phyloP scores from a whole-genome alignment of 2,113 vertebrate species.

The Nansenia antarctica region DNA sequence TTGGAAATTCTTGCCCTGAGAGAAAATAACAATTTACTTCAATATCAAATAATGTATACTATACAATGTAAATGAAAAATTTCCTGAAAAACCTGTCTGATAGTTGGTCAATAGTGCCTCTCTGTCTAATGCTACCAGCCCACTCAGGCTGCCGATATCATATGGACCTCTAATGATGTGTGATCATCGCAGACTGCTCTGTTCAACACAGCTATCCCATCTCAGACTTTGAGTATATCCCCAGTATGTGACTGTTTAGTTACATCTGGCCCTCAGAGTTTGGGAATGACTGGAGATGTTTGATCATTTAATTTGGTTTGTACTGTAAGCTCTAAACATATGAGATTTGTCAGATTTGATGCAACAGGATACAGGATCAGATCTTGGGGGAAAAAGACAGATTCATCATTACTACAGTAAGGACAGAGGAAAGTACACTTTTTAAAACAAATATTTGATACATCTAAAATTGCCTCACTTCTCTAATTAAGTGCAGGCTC shows the following conservation, averaged over 20 bases:
- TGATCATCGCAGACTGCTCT: not conserved
- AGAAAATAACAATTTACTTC: no score
- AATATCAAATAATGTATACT: no score
- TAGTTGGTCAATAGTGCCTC: no score
- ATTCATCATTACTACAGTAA: slow-evolving; percentile 1
- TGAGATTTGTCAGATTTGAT: not conserved
- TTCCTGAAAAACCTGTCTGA: no score
- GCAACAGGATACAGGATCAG: not conserved
- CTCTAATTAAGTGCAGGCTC: slow-evolving; percentile 24
- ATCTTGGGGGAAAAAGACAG: not conserved
- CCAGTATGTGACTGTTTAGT: not conserved
- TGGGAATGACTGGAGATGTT: not conserved
- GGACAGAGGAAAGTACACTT: not conserved
- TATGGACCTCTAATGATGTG: not conserved
- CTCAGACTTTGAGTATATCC: not conserved
- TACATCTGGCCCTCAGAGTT: not conserved
- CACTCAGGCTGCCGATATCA: no score
- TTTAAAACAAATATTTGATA: slow-evolving; percentile 34
- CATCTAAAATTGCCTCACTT: slow-evolving; percentile 37
- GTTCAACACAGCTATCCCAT: not conserved
- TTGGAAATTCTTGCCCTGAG: no score
- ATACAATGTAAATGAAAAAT: no score
- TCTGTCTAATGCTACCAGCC: no score
- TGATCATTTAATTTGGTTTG: not conserved
- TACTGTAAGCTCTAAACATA: not conserved